phyloP scores from a whole-genome alignment of 35 echinoderm and acorn worm species.

The Nesometra sesokonis region DNA sequence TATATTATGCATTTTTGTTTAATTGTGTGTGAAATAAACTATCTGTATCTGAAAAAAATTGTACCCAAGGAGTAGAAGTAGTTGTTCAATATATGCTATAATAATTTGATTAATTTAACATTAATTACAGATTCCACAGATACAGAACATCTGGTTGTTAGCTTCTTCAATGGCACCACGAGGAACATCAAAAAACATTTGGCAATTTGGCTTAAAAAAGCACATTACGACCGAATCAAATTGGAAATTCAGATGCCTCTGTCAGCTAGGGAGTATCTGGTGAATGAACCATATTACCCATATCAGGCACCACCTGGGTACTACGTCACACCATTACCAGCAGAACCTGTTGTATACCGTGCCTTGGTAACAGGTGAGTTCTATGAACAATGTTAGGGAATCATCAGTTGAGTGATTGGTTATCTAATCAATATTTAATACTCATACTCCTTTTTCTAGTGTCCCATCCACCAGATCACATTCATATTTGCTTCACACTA shows the following conservation, averaged over 20 bases:
- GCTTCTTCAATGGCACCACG: slow-evolving; percentile 80
- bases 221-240: slow-evolving; percentile 63
- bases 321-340: not conserved
- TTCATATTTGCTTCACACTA: no score
- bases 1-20: no score
- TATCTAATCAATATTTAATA: no score
- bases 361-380: not conserved
- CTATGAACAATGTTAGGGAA: no score
- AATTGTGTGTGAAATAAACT: no score
- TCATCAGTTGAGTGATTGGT: no score
- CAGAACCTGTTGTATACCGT: not conserved
- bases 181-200: slow-evolving; percentile 55
- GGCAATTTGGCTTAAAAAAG: slow-evolving; percentile 53
- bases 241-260: slow-evolving; percentile 84
- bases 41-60: no score
- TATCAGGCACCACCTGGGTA: slow-evolving; percentile 29
- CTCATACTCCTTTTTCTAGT: no score
- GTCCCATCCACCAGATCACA: no score
- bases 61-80: no score
- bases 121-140: slow-evolving; percentile 69
- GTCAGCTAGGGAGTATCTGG: slow-evolving; percentile 46
- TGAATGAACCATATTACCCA: slow-evolving; percentile 39
- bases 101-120: no score
- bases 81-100: no score
- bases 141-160: slow-evolving; percentile 59